These are phyloP conservation scores for Parnassius orleans DNA, from an alignment of 2,888 invertebrate genomes.

Conservation along the genomic window DNA sequence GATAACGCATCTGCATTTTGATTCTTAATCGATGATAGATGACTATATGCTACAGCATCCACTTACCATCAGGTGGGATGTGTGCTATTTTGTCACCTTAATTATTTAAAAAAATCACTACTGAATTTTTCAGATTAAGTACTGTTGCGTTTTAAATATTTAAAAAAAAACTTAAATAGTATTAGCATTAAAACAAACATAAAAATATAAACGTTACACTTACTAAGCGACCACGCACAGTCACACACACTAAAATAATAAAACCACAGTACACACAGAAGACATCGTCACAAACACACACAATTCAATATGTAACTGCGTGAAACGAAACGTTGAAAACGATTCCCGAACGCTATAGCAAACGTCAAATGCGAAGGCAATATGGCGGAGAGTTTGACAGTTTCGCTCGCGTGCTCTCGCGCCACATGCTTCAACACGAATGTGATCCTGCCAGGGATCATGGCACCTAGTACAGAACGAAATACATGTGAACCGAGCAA, in stretches of 20 bases:
- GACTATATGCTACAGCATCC: too few relatives aligned
- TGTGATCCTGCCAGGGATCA: conserved; percentile 46
- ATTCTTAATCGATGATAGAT: too few relatives aligned
- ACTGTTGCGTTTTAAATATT: too few relatives aligned
- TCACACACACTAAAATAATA: conserved; percentile 37
- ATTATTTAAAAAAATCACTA: too few relatives aligned
- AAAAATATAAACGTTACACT: conserved; percentile 31
- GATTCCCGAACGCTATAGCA: conserved; percentile 36
- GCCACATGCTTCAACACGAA: conserved; percentile 64
- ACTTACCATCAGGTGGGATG: too few relatives aligned
- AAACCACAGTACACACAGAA: conserved; percentile 38
- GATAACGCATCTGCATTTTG: too few relatives aligned
- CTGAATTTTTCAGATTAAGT: too few relatives aligned
- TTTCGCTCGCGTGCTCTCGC: conserved; percentile 49
- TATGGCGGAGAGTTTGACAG: conserved; percentile 45
- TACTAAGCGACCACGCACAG: conserved; percentile 45
- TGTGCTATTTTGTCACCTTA: too few relatives aligned
- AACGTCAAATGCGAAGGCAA: conserved; percentile 48
- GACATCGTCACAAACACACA: conserved; percentile 37
- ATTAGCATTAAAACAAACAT: too few relatives aligned
- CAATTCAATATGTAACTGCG: conserved; percentile 22
- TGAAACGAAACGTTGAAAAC: conserved; percentile 18
- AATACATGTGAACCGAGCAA: conserved; percentile 62
- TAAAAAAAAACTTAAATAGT: too few relatives aligned
- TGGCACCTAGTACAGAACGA: conserved; percentile 50